A percentile compares a stretch with the other conserved stretches of the same genome.
These are phyloP conservation scores for Podiceps cristatus DNA, from an alignment of 2,113 vertebrate species.

Conservation along the genomic window DNA sequence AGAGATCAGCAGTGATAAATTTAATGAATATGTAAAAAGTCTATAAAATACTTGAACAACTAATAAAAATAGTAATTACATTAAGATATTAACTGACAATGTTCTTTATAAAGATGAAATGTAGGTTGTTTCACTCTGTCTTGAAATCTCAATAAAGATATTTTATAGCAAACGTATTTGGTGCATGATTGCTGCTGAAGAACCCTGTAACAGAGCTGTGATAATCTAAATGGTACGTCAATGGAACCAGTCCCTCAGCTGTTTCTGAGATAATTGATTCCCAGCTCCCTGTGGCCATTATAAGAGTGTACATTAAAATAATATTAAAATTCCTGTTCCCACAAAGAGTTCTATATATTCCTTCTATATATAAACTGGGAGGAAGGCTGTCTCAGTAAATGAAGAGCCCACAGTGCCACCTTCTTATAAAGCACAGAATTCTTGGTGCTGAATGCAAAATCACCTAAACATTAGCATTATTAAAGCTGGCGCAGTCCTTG, in stretches of 20 bases:
- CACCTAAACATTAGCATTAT: not conserved
- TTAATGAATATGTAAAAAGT: not conserved
- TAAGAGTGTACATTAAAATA: not conserved
- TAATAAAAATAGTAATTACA: not conserved
- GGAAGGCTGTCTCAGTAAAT: not conserved
- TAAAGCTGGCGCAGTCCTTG: not conserved
- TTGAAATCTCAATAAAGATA: not conserved
- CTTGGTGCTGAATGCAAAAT: not conserved
- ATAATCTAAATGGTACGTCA: not conserved
- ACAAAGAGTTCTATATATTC: not conserved
- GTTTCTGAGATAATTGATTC: not conserved
- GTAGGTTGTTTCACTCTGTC: not conserved
- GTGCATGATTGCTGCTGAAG: not conserved
- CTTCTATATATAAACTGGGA: not conserved
- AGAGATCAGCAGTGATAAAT: not conserved
- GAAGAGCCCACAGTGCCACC: not conserved
- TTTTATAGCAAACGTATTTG: not conserved
- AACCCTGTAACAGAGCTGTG: not conserved
- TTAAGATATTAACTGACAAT: not conserved
- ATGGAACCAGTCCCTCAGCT: not conserved
- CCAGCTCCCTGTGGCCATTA: not conserved
- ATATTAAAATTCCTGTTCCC: not conserved
- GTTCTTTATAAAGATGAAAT: not conserved
- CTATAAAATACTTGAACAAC: not conserved
- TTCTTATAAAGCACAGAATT: slow-evolving; percentile 22